Conservation (phyloP, 2,888 invertebrate species). For the Eumerus sabulonum region DNA sequence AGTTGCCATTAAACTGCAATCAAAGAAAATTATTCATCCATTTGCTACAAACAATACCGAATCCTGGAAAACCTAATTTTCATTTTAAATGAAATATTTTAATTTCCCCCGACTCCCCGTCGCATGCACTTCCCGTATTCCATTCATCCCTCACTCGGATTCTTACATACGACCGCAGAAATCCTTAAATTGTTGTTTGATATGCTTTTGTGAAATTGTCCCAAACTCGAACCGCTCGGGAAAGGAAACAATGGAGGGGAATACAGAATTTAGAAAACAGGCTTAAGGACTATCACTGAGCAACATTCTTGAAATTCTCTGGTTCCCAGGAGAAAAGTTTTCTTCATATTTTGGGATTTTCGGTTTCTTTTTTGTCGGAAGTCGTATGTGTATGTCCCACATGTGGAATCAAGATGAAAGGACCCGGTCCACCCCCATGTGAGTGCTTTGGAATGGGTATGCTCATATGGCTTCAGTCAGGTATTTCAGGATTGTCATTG, state of each 20-base stretch:
- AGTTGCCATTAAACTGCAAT: conserved; percentile 26
- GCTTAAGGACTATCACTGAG: conserved; percentile 25
- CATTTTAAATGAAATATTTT: conserved; percentile 39
- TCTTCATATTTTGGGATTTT: conserved; percentile 13
- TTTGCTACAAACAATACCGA: conserved; percentile 16
- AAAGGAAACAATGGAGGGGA: too few relatives aligned
- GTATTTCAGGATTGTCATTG: too few relatives aligned
- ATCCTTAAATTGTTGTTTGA: conserved; percentile 47
- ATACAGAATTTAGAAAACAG: too few relatives aligned
- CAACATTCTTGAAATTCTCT: conserved; percentile 26
- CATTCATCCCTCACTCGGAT: conserved; percentile 10
- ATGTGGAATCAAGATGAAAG: conserved; percentile 5
- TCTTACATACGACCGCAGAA: conserved; percentile 36
- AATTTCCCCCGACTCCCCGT: conserved; percentile 4
- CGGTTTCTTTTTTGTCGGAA: neutral
- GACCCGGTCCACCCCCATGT: neutral
- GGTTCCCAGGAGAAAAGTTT: conserved; percentile 8
- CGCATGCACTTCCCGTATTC: neutral
- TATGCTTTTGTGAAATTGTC: conserved; percentile 27
- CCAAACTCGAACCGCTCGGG: neutral
- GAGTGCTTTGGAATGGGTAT: conserved; percentile 6
- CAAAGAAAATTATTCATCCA: conserved; percentile 37
- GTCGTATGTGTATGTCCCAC: conserved; percentile 18
- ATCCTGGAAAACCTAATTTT: conserved; percentile 20
- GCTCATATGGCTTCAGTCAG: too few relatives aligned